Conservation (phyloP, 2,113 vertebrate genomes). For the Eptesicus fuscus region DNA sequence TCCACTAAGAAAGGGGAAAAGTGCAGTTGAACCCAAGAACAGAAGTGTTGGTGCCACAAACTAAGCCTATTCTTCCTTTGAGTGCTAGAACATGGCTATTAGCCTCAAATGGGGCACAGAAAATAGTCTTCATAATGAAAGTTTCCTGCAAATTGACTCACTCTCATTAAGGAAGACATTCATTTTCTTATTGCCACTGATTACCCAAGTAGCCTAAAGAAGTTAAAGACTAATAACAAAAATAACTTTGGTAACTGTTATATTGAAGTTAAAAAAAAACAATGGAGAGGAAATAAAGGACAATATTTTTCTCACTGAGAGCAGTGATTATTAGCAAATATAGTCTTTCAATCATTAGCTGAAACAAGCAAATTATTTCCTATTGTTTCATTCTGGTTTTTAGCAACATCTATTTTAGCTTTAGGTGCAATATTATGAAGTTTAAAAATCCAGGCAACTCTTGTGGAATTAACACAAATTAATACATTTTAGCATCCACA, state of each 20-base stretch:
- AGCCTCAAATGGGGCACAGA: conserved; percentile 5
- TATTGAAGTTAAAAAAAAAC: background rate
- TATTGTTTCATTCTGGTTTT: background rate
- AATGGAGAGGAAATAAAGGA: background rate
- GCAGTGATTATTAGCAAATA: background rate
- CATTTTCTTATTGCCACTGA: conserved; percentile 7
- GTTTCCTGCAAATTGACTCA: conserved; percentile 6
- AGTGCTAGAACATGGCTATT: background rate
- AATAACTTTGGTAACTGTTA: background rate
- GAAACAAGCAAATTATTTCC: background rate
- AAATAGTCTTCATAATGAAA: conserved; percentile 37
- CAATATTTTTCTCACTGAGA: background rate
- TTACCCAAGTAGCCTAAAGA: background rate
- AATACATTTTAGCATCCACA: background rate
- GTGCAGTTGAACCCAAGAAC: background rate
- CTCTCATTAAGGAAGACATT: conserved; percentile 29
- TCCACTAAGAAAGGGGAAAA: background rate
- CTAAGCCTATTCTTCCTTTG: background rate
- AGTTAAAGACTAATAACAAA: conserved; percentile 43
- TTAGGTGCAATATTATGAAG: background rate
- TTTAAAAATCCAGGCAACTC: background rate
- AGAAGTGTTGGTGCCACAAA: background rate
- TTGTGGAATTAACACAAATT: conserved; percentile 25
- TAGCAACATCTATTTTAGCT: background rate
- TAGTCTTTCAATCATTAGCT: background rate